Evolutionary conservation across 2,797 vertebrate species (phyloP), one percentile per base, ranked within the genome.

Genomic region (Oceanodroma leucorhoa): DNA sequence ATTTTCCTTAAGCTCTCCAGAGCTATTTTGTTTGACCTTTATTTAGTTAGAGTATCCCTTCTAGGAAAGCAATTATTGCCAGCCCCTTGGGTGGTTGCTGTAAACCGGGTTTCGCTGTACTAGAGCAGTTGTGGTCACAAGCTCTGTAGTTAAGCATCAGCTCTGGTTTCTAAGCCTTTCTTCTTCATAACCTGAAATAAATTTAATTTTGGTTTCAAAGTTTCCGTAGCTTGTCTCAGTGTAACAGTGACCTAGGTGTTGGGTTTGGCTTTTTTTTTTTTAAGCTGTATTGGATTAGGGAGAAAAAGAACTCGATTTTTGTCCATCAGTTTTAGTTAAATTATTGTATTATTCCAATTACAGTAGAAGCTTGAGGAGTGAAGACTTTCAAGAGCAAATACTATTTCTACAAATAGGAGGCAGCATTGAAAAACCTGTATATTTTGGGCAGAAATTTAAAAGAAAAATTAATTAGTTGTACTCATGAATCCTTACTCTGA

Each of bases 381-480:
- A 54, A 53, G 51, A 3, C 13, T 38, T 75, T 6, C 16, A 30
- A 16, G 64, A 71, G 65, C 58, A 85, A 41, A 54, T 60, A 53
- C 34, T 40, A 0, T 15, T 80, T 26, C 71, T 24, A 16, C 75
- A 70, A 53, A 55, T 19, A 90, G 71, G 81, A 92, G 87, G 67
- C 89, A 91, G 78, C 92, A n/a, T 4, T 79, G 67, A 26, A 54
- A 79, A 95, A 48, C 29, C 45, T 61, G 79, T 57, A 10, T 27
- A 7, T 40, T 77, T 36, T 34, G 5, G 54, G 60, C 89, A 92
- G 69, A 75, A 78, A 81, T 66, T 3, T 77, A 18, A 64, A 54
- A 36, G 84, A 17, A 84, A 89, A 94, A 93, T 72, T 86, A 88
- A 95, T 95, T 76, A 84, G 88, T 46, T 90, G 80, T 87, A 30